A percentile compares a stretch with the other conserved stretches of the same genome.
Evolutionary conservation across 2,113 vertebrate genomes (phyloP).

Genomic region (Dasypus novemcinctus): DNA sequence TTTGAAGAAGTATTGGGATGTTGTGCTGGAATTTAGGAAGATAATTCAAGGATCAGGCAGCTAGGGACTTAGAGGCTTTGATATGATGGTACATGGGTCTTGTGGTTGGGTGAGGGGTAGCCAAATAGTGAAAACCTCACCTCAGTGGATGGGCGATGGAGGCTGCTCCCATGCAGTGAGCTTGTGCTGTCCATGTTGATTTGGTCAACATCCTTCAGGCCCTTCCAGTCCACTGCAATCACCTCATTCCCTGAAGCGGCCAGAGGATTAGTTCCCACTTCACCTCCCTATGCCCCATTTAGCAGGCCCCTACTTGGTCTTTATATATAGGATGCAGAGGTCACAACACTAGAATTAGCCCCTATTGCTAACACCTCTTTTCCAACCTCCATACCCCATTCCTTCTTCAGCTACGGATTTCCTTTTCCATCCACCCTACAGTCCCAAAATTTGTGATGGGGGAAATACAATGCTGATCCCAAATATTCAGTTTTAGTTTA

Average conservation of each 20-base stretch:
- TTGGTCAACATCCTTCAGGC: slow-evolving; percentile 87
- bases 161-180: slow-evolving; percentile 87
- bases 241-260: slow-evolving; percentile 82
- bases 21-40: not conserved
- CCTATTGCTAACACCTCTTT: not conserved
- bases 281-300: not conserved
- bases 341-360: not conserved
- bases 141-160: slow-evolving; percentile 86
- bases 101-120: not conserved
- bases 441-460: not conserved
- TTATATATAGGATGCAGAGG: not conserved
- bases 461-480: not conserved
- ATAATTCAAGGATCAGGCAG: not conserved
- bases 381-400: not conserved
- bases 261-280: not conserved
- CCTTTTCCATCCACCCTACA: not conserved
- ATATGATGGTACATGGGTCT: no score
- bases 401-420: not conserved
- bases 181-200: slow-evolving; percentile 88
- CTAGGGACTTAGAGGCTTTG: not conserved
- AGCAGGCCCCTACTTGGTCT: not conserved
- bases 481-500: slow-evolving; percentile 29
- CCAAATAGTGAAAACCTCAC: slow-evolving; percentile 69
- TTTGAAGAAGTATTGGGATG: not conserved
- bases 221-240: slow-evolving; percentile 89